Percentiles rank a stretch among this genome's conserved stretches.
Conservation (phyloP, 35 echinoderm and acorn worm genomes). For the Diadema setosum region DNA sequence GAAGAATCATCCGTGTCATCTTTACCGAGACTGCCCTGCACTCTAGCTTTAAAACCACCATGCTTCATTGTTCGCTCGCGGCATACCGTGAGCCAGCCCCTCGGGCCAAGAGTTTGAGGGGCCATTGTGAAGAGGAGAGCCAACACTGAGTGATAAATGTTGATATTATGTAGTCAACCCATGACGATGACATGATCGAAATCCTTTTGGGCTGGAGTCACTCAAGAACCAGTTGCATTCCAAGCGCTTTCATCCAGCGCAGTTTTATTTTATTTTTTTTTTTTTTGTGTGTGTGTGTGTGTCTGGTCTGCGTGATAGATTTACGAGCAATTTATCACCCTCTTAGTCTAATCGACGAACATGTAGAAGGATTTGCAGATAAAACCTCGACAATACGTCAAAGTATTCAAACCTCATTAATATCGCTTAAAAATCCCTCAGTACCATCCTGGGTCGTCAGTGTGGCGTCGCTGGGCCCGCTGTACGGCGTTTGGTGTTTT, state of each 20-base stretch:
- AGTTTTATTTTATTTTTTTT: background rate
- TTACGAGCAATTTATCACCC: background rate
- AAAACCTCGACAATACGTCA: background rate
- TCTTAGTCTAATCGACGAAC: background rate
- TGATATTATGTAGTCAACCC: background rate
- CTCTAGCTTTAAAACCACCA: too few relatives aligned
- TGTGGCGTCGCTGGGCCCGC: background rate
- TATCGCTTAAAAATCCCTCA: background rate
- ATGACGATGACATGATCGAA: background rate
- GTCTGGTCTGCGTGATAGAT: too few relatives aligned
- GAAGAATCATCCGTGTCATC: too few relatives aligned
- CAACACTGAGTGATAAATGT: background rate
- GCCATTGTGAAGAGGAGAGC: too few relatives aligned
- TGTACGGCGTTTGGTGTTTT: background rate
- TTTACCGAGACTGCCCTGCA: too few relatives aligned
- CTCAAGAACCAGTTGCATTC: background rate
- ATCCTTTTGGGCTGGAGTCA: background rate
- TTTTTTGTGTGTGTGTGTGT: too few relatives aligned
- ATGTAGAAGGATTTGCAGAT: background rate
- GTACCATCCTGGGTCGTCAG: background rate
- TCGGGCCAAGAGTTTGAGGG: too few relatives aligned
- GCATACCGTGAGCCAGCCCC: too few relatives aligned
- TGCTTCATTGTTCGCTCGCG: too few relatives aligned
- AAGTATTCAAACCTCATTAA: constrained; percentile 5
- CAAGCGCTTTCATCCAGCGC: background rate